Conservation (phyloP, 2,113 vertebrate genomes). For the Megatriorchis doriae region DNA sequence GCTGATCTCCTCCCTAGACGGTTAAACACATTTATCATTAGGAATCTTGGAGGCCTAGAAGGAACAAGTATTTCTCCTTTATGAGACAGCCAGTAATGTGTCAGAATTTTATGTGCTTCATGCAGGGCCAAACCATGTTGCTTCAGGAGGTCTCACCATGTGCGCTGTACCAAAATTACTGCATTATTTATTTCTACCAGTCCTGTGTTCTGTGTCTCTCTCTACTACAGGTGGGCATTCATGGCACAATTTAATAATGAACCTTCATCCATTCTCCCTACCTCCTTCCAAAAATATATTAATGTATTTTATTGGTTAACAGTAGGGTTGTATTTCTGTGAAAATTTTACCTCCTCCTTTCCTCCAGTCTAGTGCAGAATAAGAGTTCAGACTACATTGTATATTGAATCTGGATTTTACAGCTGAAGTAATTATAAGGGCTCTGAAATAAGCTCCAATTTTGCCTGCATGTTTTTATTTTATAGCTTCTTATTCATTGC, state of each 20-base stretch:
- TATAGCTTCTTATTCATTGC: neutral
- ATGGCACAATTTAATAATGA: neutral
- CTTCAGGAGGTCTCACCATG: neutral
- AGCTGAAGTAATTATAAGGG: neutral
- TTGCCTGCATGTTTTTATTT: neutral
- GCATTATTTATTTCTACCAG: neutral
- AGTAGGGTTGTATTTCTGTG: neutral
- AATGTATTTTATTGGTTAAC: neutral
- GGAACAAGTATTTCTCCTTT: neutral
- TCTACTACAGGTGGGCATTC: neutral
- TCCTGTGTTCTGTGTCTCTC: neutral
- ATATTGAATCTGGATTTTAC: neutral
- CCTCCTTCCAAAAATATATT: neutral
- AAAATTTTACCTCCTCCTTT: neutral
- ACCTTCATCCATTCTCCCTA: neutral
- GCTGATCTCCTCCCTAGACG: neutral
- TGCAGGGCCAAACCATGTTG: neutral
- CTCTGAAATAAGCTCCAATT: neutral
- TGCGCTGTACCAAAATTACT: neutral
- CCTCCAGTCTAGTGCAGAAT: neutral
- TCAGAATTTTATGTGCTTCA: neutral
- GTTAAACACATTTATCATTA: neutral
- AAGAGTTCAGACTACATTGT: neutral
- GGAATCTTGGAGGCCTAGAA: neutral
- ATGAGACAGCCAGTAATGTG: neutral